Percentiles rank a stretch among this genome's conserved stretches.
These are phyloP conservation scores for Oryzias javanicus DNA, from an alignment of 2,113 vertebrate species.

Conservation along the genomic window DNA sequence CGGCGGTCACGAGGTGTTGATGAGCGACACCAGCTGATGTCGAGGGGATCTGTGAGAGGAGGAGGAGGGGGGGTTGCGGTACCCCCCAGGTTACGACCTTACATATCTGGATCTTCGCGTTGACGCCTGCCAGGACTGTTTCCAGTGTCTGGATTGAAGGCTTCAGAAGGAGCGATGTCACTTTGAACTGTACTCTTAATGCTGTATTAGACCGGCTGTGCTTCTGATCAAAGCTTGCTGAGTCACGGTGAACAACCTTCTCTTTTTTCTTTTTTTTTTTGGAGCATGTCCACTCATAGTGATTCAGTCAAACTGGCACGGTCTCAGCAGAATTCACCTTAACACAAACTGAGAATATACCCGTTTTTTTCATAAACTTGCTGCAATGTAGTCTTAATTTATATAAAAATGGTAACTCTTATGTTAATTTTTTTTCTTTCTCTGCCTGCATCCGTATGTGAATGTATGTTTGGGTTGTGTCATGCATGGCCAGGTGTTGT, in stretches of 20 bases:
- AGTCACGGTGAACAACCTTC: conserved; percentile 33
- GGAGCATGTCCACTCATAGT: conserved; percentile 55
- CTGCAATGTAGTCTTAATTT: conserved; percentile 77
- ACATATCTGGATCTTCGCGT: conserved; percentile 34
- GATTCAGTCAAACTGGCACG: conserved; percentile 60
- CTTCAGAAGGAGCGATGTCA: conserved; percentile 6
- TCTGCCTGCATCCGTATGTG: conserved; percentile 82
- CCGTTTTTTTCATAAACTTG: conserved; percentile 51
- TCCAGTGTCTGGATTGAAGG: conserved; percentile 13
- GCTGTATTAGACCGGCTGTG: conserved; percentile 48
- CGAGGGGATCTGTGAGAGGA: conserved; percentile 18
- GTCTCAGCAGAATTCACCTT: conserved; percentile 60
- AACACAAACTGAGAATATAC: conserved; percentile 50
- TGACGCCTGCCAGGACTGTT: neutral
- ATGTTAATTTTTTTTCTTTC: conserved; percentile 85
- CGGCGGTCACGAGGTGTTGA: conserved; percentile 64
- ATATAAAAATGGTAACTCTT: conserved; percentile 60
- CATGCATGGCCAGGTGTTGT: conserved; percentile 70
- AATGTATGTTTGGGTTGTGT: conserved; percentile 55
- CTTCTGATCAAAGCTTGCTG: conserved; percentile 42
- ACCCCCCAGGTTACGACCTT: conserved; percentile 42
- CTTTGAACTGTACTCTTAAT: conserved; percentile 35
- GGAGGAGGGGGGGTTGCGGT: conserved; percentile 9
- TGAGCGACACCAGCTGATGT: conserved; percentile 75
- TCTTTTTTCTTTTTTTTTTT: conserved; percentile 25